Conservation (phyloP, 2,888 invertebrate species). For the Apodemia hepburni region DNA sequence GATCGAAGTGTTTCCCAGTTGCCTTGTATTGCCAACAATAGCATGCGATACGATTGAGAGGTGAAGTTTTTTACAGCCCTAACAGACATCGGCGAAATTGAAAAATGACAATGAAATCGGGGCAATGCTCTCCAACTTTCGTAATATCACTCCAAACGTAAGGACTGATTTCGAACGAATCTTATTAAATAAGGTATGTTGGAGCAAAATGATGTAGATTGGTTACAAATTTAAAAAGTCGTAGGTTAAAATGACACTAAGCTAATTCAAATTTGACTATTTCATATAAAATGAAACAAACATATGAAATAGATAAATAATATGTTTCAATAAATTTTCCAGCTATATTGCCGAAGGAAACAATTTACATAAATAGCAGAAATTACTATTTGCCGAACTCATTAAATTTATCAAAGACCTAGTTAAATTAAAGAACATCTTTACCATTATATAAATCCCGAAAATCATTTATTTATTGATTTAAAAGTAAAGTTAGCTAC, state of each 20-base stretch:
- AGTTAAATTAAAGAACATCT: no score
- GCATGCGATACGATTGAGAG: slow-evolving; percentile 13
- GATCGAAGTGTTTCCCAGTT: neutral
- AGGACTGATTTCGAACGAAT: neutral
- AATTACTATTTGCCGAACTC: no score
- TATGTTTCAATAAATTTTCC: no score
- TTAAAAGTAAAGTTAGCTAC: no score
- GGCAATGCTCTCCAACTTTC: neutral
- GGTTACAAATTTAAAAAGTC: neutral
- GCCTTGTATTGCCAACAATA: slow-evolving; percentile 11
- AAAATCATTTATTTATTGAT: no score
- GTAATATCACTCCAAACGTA: neutral
- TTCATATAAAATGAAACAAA: neutral
- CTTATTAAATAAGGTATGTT: neutral
- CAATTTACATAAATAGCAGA: no score
- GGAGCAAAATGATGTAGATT: neutral
- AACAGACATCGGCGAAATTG: slow-evolving; percentile 18
- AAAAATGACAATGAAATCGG: slow-evolving; percentile 18
- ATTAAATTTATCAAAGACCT: no score
- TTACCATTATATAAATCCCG: no score
- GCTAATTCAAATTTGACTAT: neutral
- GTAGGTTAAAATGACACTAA: neutral
- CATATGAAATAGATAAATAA: neutral
- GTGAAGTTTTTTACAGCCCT: slow-evolving; percentile 13
- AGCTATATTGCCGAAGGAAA: no score